Base-by-base conservation (phyloP, 1,140 invertebrate species). In the Antheraea pernyi region DNA sequence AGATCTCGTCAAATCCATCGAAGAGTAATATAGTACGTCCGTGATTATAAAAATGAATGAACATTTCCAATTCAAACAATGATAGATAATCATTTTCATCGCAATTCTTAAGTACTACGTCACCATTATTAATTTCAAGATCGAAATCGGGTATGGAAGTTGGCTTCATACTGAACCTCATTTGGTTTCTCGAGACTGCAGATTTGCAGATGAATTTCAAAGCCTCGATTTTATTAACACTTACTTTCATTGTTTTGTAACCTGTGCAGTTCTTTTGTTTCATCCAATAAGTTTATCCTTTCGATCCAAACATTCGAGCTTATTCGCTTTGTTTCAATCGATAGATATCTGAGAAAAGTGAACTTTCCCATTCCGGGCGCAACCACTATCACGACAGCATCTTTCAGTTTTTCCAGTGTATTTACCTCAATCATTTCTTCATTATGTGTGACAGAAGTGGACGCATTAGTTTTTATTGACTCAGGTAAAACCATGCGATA, bases 281-380 rank as follows among this genome's bases (percentile, higher is more conserved):
- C n/a, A 10, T 69, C 65, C 39, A 67, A 10, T 13, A 73, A 59
- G 18, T 73, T 73, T 30, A 73, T 67, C 53, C 68, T 61, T 59
- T 62, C 63, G 5, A 73, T 59, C 71, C 71, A 73, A 13, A 63
- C 8, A 7, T 67, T 67, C 16, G 64, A 62, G 59, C 67, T 22
- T 3, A 11, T 6, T 13, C 36, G 10, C 18, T 73, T 73, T 16
- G 67, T 69, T 53, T 67, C 59, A 0, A 69, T 19, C 2, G 71
- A 69, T 7, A 73, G 46, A 59, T 73, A 64, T 19, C 64, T 69
- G 0, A 73, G 59, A 16, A 73, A 39, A 16, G 71, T 67, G 8
- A 67, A 73, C 53, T 69, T 73, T 5, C 71, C 71, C 71, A 69
- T 73, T 2, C 68, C 71, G 6, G 67, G 68, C 36, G 4, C n/a